These are phyloP conservation scores for Drosophila santomea DNA, from an alignment of 1,140 invertebrate species.

Conservation along the genomic window DNA sequence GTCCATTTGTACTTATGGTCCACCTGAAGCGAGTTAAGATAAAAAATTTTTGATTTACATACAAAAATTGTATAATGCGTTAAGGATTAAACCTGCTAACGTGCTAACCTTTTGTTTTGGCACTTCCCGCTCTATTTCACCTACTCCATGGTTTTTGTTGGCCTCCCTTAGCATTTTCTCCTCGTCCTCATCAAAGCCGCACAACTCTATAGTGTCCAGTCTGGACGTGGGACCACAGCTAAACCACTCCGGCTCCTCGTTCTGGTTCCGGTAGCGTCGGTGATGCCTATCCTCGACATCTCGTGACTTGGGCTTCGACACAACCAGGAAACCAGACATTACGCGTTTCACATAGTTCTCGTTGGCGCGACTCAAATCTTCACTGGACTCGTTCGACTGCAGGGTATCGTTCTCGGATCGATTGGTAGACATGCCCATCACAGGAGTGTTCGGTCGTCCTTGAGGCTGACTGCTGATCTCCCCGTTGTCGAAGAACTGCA, in stretches of 20 bases:
- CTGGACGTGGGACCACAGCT: slow-evolving; percentile 81
- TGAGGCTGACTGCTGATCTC: slow-evolving; percentile 47
- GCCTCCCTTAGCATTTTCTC: slow-evolving; percentile 56
- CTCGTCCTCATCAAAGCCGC: slow-evolving; percentile 79
- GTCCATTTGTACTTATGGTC: slow-evolving; percentile 69
- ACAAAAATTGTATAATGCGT: background rate
- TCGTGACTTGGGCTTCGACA: slow-evolving; percentile 73
- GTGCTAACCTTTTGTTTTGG: slow-evolving; percentile 58
- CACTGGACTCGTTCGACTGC: slow-evolving; percentile 61
- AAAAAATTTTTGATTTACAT: background rate
- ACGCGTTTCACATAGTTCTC: slow-evolving; percentile 81
- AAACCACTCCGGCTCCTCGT: slow-evolving; percentile 80
- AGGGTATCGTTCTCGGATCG: slow-evolving; percentile 61
- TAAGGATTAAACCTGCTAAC: background rate
- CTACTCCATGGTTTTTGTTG: background rate
- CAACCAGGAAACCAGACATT: slow-evolving; percentile 77
- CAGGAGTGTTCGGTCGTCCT: slow-evolving; percentile 61
- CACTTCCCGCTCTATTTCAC: slow-evolving; percentile 27
- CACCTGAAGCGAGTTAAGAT: slow-evolving; percentile 16
- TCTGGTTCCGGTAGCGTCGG: slow-evolving; percentile 70
- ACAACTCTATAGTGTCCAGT: slow-evolving; percentile 78
- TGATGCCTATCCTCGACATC: slow-evolving; percentile 69
- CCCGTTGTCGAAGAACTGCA: slow-evolving; percentile 69
- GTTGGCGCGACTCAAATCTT: slow-evolving; percentile 68
- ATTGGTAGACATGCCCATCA: slow-evolving; percentile 64